Conservation (phyloP, 2,888 invertebrate genomes). For the Melanchra persicariae region DNA sequence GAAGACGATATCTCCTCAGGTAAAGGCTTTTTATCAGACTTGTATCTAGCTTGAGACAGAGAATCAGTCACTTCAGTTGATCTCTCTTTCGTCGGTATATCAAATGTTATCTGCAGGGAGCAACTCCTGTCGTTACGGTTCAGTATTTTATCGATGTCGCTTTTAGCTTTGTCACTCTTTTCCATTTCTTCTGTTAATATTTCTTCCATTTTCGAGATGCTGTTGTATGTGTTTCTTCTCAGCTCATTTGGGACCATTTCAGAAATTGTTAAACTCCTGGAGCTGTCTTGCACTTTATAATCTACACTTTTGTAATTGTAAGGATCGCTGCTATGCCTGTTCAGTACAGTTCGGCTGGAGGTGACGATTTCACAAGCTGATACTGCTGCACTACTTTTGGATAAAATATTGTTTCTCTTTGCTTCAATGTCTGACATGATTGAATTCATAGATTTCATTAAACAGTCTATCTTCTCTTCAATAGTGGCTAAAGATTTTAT, state of each 20-base stretch:
- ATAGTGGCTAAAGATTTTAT: constrained; percentile 70
- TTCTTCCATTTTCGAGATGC: constrained; percentile 62
- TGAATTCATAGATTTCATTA: constrained; percentile 76
- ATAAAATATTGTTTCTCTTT: constrained; percentile 44
- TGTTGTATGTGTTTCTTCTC: constrained; percentile 29
- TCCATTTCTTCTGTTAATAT: constrained; percentile 73
- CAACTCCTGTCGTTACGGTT: constrained; percentile 63
- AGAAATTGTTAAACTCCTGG: constrained; percentile 54
- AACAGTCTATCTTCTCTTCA: constrained; percentile 77
- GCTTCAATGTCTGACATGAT: constrained; percentile 75
- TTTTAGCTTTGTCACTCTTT: constrained; percentile 76
- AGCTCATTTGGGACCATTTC: constrained; percentile 36
- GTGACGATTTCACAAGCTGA: constrained; percentile 53
- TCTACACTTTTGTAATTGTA: constrained; percentile 57
- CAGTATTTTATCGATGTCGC: constrained; percentile 73
- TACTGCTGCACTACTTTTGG: constrained; percentile 51
- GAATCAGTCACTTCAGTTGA: constrained; percentile 79
- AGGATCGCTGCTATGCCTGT: constrained; percentile 61
- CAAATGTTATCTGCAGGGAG: constrained; percentile 72
- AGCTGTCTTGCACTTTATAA: constrained; percentile 57
- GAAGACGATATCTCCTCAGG: constrained; percentile 16
- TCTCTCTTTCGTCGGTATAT: constrained; percentile 79
- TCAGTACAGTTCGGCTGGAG: constrained; percentile 39
- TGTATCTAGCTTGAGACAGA: constrained; percentile 60
- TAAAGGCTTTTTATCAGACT: constrained; percentile 24